Base-by-base conservation (phyloP, 2,888 invertebrate genomes). In the Lathronympha strigana region DNA sequence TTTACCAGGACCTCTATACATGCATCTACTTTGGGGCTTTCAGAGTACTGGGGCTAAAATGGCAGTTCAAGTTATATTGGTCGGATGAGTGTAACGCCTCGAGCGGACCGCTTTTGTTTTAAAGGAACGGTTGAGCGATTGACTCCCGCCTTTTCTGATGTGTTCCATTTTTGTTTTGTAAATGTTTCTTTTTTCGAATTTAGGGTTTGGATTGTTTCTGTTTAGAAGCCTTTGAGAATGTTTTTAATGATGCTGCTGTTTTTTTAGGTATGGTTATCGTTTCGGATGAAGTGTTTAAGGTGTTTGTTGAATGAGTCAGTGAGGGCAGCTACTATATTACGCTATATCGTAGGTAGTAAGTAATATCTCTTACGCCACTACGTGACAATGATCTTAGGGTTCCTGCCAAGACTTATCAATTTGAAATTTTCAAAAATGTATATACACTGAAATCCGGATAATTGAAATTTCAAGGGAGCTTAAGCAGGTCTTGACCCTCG, bases 51-150 rank as follows among this genome's bases (percentile, higher is more conserved):
- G 17, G 21, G 4, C 17, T 28, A 38, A 6, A 51, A 45, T 61
- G 67, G 68, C 60, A 70, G 84, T 72, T 80, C 84, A 73, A 69
- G 47, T 71, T 71, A 79, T 66, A 63, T 68, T 83, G 86, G 90
- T 70, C 61, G 63, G 62, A 71, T 77, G 79, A 78, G 79, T 81
- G 74, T 73, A 71, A 74, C 78, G 84, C 87, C 86, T 78, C 80
- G 80, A 84, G 87, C 82, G 77, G 77, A 77, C 83, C 79, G 78
- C 80, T 81, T 87, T 88, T 87, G 87, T 88, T 69, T 76, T 76
- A 78, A 78, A 80, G 78, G 79, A 83, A 83, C 77, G 79, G 83
- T 78, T 84, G 83, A 88, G 83, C 79, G 86, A 88, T 88, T 87
- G 84, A 87, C 83, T 78, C 75, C 71, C 78, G 73, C 74, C 76